These are phyloP conservation scores for Perithous albicinctus DNA, from an alignment of 2,888 invertebrate species.

Conservation along the genomic window DNA sequence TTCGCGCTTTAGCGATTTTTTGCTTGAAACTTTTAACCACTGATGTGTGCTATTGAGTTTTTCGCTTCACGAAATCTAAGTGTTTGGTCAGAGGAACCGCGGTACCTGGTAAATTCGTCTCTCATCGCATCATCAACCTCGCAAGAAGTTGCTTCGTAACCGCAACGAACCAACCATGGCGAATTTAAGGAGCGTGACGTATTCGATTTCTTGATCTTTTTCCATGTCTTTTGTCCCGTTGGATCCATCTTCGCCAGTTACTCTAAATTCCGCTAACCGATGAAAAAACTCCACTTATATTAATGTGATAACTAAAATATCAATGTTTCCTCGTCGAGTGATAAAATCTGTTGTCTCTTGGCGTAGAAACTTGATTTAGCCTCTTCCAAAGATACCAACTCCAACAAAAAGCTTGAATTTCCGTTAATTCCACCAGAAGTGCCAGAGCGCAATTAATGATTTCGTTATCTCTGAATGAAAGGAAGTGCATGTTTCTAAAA, in stretches of 20 bases:
- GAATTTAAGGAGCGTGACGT: constrained; percentile 79
- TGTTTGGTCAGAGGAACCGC: constrained; percentile 35
- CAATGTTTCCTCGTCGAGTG: not conserved
- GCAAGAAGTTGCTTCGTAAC: constrained; percentile 73
- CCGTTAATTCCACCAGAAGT: not conserved
- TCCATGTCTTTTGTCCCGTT: constrained; percentile 52
- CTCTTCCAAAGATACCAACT: not conserved
- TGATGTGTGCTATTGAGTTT: constrained; percentile 22
- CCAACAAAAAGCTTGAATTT: not conserved
- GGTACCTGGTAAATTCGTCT: constrained; percentile 25
- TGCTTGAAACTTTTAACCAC: not conserved
- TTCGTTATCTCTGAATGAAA: not conserved
- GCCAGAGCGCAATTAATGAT: not conserved
- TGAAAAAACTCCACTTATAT: not conserved
- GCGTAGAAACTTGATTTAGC: constrained; percentile 39
- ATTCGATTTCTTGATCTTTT: constrained; percentile 76
- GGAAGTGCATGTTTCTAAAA: not conserved
- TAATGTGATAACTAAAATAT: constrained; percentile 31
- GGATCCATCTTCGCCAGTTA: constrained; percentile 9
- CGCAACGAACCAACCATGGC: constrained; percentile 78
- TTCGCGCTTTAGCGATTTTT: not conserved
- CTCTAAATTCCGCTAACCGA: constrained; percentile 8
- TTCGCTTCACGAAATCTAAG: not conserved
- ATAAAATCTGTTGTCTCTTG: constrained; percentile 47
- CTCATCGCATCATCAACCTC: constrained; percentile 17